phyloP scores from a whole-genome alignment of 53 echinoderm and acorn worm genomes.

The Echinometra lucunter region DNA sequence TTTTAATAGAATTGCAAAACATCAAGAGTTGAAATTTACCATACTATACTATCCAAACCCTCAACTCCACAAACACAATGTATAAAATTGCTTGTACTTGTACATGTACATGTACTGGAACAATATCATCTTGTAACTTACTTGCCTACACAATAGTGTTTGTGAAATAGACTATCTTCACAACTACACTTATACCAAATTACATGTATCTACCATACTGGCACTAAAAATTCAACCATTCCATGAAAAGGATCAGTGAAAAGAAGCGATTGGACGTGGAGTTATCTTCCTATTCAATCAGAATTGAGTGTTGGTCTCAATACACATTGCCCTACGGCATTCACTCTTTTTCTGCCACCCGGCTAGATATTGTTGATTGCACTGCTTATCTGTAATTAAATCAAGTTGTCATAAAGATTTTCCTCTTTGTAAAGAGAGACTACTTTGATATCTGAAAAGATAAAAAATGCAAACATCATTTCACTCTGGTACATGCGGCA shows the following conservation, averaged over 20 bases:
- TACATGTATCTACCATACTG: constrained; percentile 33
- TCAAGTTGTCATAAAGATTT: constrained; percentile 55
- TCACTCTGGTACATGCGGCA: background rate
- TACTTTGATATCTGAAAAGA: constrained; percentile 3
- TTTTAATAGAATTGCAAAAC: background rate
- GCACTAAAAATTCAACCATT: constrained; percentile 18
- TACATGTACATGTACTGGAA: background rate
- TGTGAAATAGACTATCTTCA: background rate
- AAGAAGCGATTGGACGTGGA: constrained; percentile 34
- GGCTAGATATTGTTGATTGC: constrained; percentile 47
- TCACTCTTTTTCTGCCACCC: constrained; percentile 55
- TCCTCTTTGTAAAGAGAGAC: constrained; percentile 1
- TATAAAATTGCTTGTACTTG: background rate
- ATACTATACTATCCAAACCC: no score
- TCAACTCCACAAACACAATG: background rate
- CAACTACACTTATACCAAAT: background rate
- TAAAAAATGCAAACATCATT: background rate
- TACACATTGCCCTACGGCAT: constrained; percentile 54
- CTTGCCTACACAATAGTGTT: background rate
- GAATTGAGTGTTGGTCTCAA: background rate
- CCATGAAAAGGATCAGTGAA: background rate
- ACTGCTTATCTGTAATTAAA: constrained; percentile 64
- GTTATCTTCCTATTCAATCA: constrained; percentile 54
- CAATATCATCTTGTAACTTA: background rate
- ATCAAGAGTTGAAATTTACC: background rate